Conservation (phyloP, 2,113 vertebrate species). For the Morone saxatilis region DNA sequence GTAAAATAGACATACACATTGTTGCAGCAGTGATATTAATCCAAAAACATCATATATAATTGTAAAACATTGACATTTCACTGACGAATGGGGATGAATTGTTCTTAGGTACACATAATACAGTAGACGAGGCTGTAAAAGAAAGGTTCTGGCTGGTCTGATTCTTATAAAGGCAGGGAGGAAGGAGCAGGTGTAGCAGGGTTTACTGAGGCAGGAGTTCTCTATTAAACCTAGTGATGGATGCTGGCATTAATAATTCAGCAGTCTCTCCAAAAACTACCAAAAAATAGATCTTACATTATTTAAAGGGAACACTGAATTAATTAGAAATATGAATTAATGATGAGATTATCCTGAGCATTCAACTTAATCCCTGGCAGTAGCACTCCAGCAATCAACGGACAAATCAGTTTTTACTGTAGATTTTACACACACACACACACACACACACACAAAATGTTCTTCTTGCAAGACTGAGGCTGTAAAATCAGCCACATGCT, state of each 20-base stretch:
- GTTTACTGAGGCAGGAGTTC: slow-evolving; percentile 56
- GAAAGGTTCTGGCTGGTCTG: slow-evolving; percentile 19
- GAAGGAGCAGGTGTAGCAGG: slow-evolving; percentile 46
- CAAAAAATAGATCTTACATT: slow-evolving; percentile 75
- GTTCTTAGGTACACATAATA: too few species aligned
- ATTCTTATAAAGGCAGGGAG: slow-evolving; percentile 20
- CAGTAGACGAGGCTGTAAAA: slow-evolving; percentile 15
- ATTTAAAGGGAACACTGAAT: slow-evolving; percentile 77
- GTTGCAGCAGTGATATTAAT: not conserved
- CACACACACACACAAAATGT: slow-evolving; percentile 4
- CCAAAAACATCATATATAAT: not conserved
- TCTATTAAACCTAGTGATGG: slow-evolving; percentile 63
- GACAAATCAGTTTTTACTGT: slow-evolving; percentile 40
- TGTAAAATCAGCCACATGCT: slow-evolving; percentile 47
- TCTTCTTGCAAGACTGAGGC: slow-evolving; percentile 14
- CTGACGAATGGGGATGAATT: too few species aligned
- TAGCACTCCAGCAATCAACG: slow-evolving; percentile 38
- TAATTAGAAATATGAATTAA: slow-evolving; percentile 81
- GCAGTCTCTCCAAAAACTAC: slow-evolving; percentile 63
- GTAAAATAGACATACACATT: not conserved
- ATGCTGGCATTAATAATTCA: slow-evolving; percentile 79
- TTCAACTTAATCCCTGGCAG: slow-evolving; percentile 52
- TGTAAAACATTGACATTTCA: too few species aligned
- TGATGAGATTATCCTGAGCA: slow-evolving; percentile 78
- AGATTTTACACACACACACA: slow-evolving; percentile 6